Base-by-base conservation (phyloP, 2,888 invertebrate genomes). In the Nycteola revayana region DNA sequence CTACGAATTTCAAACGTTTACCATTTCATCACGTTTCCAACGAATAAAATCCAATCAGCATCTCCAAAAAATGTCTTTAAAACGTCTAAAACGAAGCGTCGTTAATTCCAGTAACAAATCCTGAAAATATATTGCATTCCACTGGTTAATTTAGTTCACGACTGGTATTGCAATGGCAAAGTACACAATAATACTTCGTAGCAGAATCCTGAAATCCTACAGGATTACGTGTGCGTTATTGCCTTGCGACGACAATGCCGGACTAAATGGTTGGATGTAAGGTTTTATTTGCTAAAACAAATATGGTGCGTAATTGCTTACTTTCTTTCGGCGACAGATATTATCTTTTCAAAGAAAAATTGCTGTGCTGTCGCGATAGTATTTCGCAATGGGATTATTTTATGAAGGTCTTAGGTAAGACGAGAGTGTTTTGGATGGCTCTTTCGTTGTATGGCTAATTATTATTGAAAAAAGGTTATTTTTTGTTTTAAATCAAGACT, bases 171-270 rank as follows among this genome's bases (percentile, higher is more conserved):
- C 71, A 66, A 60, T 56, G 33, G 66, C 45, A 57, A 66, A 63
- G 64, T 69, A 72, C 65, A 69, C 73, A 77, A 71, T 72, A 66
- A 66, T 62, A 65, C 56, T 60, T 58, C 45, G 49, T 42, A 45
- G 33, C 48, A 50, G 50, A 42, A 61, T 49, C 60, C 65, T 61
- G 62, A 60, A 62, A 66, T 66, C 69, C 60, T 50, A 36, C 20
- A 37, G 81, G 83, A 84, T 84, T 84, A 83, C 73, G 52, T 48
- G 50, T 46, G 57, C 50, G 68, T 74, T 79, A 83, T 82, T 80
- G 75, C 78, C 68, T 54, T 42, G 49, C 39, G 56, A 37, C 43
- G 49, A 51, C 64, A 57, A 47, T 34, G 38, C 42, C 37, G 49
- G 41, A 45, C 65, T 62, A 62, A 67, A 66, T 60, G 54, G 60